A percentile compares a stretch with the other conserved stretches of the same genome.
These are phyloP conservation scores for Oscheius sp. DNA, from an alignment of 1,140 invertebrate species.

Conservation along the genomic window DNA sequence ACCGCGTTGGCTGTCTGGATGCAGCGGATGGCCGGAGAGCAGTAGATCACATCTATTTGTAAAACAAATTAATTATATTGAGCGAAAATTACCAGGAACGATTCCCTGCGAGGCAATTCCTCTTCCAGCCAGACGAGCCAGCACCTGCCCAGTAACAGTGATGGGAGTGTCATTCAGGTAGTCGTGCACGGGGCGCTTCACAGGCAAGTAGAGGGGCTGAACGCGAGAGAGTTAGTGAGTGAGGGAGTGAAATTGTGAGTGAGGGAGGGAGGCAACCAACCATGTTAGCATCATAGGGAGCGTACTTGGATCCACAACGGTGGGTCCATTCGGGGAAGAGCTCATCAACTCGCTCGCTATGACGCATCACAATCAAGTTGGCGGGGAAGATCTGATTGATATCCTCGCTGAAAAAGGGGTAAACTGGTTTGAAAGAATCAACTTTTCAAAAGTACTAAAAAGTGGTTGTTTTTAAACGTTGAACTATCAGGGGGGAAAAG, in stretches of 20 bases:
- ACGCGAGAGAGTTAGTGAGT: not conserved
- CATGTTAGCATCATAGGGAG: conserved; percentile 83
- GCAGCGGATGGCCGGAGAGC: conserved; percentile 82
- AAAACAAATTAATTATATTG: too few relatives aligned
- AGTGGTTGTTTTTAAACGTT: too few relatives aligned
- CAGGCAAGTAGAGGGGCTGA: conserved; percentile 63
- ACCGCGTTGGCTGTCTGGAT: conserved; percentile 73
- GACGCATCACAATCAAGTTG: conserved; percentile 50
- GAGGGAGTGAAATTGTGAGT: too few relatives aligned
- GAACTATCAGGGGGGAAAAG: too few relatives aligned
- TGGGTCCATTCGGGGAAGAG: conserved; percentile 45
- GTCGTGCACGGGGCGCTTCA: conserved; percentile 65
- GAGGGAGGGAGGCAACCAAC: conserved; percentile 65
- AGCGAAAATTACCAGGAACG: conserved; percentile 17
- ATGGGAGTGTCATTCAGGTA: conserved; percentile 80
- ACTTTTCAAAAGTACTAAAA: too few relatives aligned
- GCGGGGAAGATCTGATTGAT: too few relatives aligned
- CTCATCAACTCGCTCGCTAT: conserved; percentile 47
- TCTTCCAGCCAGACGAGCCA: conserved; percentile 39
- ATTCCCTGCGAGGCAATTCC: conserved; percentile 14
- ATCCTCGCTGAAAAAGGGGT: too few relatives aligned
- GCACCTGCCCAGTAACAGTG: conserved; percentile 71
- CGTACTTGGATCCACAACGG: conserved; percentile 66
- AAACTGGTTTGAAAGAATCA: too few relatives aligned
- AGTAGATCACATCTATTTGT: conserved; percentile 71